Percentiles rank a stretch among this genome's conserved stretches.
phyloP scores from a whole-genome alignment of 2,888 invertebrate genomes.

The Diarsia mendica region DNA sequence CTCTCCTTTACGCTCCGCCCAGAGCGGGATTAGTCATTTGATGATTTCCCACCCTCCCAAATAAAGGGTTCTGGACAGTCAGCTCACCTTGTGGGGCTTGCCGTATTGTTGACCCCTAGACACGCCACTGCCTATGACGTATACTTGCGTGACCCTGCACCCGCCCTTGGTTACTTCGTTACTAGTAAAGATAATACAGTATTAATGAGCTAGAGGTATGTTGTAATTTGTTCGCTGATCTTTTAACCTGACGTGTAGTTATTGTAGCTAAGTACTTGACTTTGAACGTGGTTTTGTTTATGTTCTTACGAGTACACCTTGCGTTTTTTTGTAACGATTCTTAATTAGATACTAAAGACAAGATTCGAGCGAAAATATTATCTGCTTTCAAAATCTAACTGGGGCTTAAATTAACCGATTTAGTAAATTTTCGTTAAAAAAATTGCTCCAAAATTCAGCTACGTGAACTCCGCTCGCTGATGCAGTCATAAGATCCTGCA shows the following conservation, averaged over 20 bases:
- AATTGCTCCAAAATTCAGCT: too few species aligned
- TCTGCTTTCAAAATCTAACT: neutral
- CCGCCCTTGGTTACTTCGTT: constrained; percentile 37
- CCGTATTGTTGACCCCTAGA: too few species aligned
- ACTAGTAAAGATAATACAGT: constrained; percentile 21
- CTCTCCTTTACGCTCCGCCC: too few species aligned
- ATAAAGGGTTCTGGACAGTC: too few species aligned
- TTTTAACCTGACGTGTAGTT: constrained; percentile 50
- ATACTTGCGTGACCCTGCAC: constrained; percentile 41
- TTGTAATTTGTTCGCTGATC: constrained; percentile 54
- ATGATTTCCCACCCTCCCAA: too few species aligned
- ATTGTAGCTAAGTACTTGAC: constrained; percentile 37
- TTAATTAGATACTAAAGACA: too few species aligned
- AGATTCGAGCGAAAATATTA: neutral
- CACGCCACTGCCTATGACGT: constrained; percentile 6
- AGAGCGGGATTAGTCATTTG: too few species aligned
- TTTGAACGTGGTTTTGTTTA: constrained; percentile 28
- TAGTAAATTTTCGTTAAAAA: too few species aligned
- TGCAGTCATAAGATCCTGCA: too few species aligned
- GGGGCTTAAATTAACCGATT: neutral
- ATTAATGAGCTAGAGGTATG: constrained; percentile 29
- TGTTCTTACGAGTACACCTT: neutral
- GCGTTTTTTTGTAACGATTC: neutral
- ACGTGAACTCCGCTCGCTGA: too few species aligned
- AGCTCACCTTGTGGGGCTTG: too few species aligned